Conservation (phyloP, 2,797 vertebrate species). For the Enteromius anoplus region DNA sequence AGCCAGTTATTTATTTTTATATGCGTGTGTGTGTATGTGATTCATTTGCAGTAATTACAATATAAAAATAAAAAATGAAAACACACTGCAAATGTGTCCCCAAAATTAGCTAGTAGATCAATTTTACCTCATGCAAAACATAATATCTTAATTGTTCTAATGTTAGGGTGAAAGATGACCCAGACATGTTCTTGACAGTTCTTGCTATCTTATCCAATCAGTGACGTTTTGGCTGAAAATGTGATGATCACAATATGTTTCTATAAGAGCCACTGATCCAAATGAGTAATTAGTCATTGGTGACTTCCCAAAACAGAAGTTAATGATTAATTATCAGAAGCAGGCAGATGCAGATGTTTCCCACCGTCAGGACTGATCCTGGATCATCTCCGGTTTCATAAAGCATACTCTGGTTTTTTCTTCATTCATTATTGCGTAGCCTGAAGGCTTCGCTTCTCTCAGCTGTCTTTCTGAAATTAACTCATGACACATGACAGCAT, state of each 20-base stretch:
- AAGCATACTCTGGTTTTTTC: background rate
- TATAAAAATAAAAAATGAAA: background rate
- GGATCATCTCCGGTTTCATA: background rate
- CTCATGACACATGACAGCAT: slow-evolving; percentile 10
- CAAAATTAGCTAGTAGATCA: background rate
- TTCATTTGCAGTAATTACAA: background rate
- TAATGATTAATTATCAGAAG: background rate
- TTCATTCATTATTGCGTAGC: slow-evolving; percentile 38
- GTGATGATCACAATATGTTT: too few relatives aligned
- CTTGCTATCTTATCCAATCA: background rate
- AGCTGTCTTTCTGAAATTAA: slow-evolving; percentile 18
- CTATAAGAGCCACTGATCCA: background rate
- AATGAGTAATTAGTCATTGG: background rate
- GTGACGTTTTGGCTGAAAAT: background rate
- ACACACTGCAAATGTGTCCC: too few relatives aligned
- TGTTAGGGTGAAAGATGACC: background rate
- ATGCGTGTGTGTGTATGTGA: too few relatives aligned
- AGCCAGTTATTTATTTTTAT: too few relatives aligned
- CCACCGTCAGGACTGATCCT: background rate
- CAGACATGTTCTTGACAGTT: background rate
- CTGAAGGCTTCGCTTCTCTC: slow-evolving; percentile 27
- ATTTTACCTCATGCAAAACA: background rate
- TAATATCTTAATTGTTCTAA: background rate
- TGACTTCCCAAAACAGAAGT: background rate
- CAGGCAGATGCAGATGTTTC: background rate